A percentile compares a stretch with the other conserved stretches of the same genome.
phyloP scores from a whole-genome alignment of 2,888 invertebrate genomes.

The Epinotia brunnichana region DNA sequence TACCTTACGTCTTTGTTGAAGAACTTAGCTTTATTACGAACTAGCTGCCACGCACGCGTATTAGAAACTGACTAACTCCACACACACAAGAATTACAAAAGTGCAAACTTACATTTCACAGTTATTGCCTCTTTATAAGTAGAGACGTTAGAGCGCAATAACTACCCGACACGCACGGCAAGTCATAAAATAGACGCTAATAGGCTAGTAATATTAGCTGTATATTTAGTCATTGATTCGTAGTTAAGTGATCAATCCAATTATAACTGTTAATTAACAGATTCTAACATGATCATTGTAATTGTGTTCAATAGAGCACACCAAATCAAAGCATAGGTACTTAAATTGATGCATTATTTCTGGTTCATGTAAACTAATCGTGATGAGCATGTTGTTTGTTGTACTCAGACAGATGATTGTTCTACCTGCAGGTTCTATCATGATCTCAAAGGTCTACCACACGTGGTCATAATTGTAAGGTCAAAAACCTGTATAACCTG shows the following conservation, averaged over 20 bases:
- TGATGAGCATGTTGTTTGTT: neutral
- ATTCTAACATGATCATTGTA: neutral
- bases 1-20: neutral
- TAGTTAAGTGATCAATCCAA: slow-evolving; percentile 2
- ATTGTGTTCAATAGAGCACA: neutral
- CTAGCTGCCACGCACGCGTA: too few relatives aligned
- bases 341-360: too few relatives aligned
- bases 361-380: neutral
- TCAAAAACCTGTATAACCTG: slow-evolving; percentile 10
- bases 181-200: neutral
- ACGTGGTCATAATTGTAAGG: neutral
- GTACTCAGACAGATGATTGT: neutral
- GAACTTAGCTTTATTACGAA: neutral
- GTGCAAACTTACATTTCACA: too few relatives aligned
- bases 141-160: neutral
- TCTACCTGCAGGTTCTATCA: too few relatives aligned
- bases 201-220: neutral
- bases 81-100: too few relatives aligned
- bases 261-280: slow-evolving; percentile 11
- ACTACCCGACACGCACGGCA: neutral
- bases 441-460: neutral
- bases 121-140: too few relatives aligned
- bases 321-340: too few relatives aligned
- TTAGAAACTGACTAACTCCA: too few relatives aligned
- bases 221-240: neutral